Evolutionary conservation across 2,113 vertebrate species (phyloP).

Genomic region (Ptilonorhynchus violaceus): DNA sequence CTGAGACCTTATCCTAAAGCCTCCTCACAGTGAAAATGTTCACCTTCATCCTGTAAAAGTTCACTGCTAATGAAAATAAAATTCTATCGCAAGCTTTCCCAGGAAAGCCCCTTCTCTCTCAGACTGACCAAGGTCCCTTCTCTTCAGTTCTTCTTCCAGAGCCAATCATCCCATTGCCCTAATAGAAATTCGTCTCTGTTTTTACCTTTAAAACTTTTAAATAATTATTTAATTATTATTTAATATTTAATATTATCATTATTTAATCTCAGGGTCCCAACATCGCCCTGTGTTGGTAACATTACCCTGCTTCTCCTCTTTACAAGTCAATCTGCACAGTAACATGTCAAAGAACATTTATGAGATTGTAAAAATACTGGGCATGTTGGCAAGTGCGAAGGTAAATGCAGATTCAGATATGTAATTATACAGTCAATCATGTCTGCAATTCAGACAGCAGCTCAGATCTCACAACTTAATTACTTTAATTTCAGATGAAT

Average conservation of each 20-base stretch:
- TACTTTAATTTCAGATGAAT: constrained; percentile 63
- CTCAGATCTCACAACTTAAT: constrained; percentile 57
- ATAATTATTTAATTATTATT: no score
- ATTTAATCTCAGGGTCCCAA: no score
- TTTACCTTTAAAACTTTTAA: no score
- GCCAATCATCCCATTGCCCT: neutral
- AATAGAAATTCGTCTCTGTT: no score
- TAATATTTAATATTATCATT: no score
- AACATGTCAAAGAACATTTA: neutral
- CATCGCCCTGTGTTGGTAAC: neutral
- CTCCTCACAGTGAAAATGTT: neutral
- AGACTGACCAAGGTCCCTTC: neutral
- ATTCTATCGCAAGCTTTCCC: neutral
- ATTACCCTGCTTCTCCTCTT: neutral
- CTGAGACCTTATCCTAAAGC: neutral
- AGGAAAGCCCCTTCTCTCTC: neutral
- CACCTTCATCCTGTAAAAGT: neutral
- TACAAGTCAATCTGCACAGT: neutral
- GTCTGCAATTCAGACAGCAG: constrained; percentile 62
- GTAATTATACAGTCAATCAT: constrained; percentile 65
- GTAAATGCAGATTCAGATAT: constrained; percentile 24
- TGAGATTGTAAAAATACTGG: neutral
- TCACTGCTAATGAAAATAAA: neutral
- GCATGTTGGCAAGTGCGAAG: constrained; percentile 28
- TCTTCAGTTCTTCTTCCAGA: neutral